A percentile compares a stretch with the other conserved stretches of the same genome.
Evolutionary conservation across 2,888 invertebrate genomes (phyloP).

Genomic region (Litoditis marina): DNA sequence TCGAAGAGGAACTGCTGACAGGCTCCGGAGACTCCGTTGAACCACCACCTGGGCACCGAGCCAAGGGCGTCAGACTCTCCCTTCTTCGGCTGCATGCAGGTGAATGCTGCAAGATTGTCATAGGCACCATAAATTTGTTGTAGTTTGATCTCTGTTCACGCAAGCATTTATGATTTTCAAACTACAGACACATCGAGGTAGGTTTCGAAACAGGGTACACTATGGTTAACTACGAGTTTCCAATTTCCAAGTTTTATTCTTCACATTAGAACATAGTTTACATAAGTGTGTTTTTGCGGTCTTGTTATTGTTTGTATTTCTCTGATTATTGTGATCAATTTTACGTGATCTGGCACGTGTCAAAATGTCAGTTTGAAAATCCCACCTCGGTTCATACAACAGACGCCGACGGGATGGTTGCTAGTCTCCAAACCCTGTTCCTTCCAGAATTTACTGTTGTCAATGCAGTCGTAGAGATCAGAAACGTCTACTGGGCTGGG

Average conservation of each 20-base stretch:
- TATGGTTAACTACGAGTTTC: no score
- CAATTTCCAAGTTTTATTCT: no score
- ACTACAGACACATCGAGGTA: no score
- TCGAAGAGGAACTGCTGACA: conserved; percentile 50
- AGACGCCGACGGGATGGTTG: conserved; percentile 39
- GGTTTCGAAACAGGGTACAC: no score
- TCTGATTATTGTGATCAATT: not conserved
- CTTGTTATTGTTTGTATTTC: no score
- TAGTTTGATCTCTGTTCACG: not conserved
- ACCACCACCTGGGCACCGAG: conserved; percentile 46
- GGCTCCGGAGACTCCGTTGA: conserved; percentile 42
- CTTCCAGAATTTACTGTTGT: conserved; percentile 45
- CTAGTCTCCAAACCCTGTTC: conserved; percentile 37
- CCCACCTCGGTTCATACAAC: conserved; percentile 45
- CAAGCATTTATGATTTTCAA: not conserved
- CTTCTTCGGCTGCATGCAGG: conserved; percentile 46
- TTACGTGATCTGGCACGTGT: no score
- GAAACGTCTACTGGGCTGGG: conserved; percentile 40
- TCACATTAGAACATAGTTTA: no score
- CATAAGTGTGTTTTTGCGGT: no score
- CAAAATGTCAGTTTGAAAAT: no score
- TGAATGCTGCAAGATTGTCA: conserved; percentile 43
- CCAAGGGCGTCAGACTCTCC: conserved; percentile 45
- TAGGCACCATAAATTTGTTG: no score
- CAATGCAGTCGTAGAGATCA: conserved; percentile 47